Evolutionary conservation across 2,888 invertebrate species (phyloP), one percentile per base, ranked within the genome.

Genomic region (Hypomecis punctinalis): DNA sequence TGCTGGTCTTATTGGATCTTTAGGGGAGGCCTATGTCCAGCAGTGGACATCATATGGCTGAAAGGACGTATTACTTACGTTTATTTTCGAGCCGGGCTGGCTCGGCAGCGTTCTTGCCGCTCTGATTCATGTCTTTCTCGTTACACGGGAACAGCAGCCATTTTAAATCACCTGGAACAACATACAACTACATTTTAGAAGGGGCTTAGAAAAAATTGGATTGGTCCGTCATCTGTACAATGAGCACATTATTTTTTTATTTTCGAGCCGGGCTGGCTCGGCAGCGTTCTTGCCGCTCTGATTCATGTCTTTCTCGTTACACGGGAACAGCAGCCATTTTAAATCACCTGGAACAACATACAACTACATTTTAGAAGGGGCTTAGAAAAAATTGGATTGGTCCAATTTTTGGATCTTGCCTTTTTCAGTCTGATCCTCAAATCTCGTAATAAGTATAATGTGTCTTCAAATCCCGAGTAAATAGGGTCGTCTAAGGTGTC

Each of bases 61-160:
- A n/a, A n/a, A n/a, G n/a, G n/a, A n/a, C n/a, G n/a, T n/a, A n/a
- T 13, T 49, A 85, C 90, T 89, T 47, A 93, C 93, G 90, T 82
- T 91, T 93, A 67, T 68, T 84, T 53, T 91, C 92, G 56, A 91
- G 82, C 65, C 89, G 91, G 72, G 89, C 81, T 62, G 91, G 91
- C 79, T 94, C 90, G 74, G 91, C 86, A 75, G 90, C 93, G 81
- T 93, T 91, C 75, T 94, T 93, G 68, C 88, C 87, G 52, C 80
- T 76, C 74, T 88, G 87, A 75, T 82, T 84, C 79, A 91, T 91
- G 63, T 80, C 82, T 72, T 73, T 75, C 54, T 75, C 79, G 76
- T 79, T 89, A 90, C 86, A 82, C 71, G 82, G 75, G 51, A 74
- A 57, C 23, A 79, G 69, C 71, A 87, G 80, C 89, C 92, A 92